phyloP scores from a whole-genome alignment of 92 coral and sea anemone genomes.

The Porites rus region DNA sequence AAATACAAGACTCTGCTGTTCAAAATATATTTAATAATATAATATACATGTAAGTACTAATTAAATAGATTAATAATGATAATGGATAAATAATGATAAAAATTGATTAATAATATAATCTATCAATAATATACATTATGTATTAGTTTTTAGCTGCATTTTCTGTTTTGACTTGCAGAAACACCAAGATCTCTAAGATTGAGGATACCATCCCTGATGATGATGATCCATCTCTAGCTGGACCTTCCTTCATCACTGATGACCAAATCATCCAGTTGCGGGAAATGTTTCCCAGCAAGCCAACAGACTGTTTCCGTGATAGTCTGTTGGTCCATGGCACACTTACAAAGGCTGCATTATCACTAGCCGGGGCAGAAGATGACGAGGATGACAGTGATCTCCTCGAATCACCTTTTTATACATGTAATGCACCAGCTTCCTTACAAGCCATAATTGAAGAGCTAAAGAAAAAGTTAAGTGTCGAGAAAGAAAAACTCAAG shows the following conservation, averaged over 20 bases:
- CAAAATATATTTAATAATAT: neutral
- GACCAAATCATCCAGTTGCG: slow-evolving; percentile 22
- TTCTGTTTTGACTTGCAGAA: slow-evolving; percentile 12
- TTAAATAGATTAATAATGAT: no score
- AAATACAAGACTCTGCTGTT: neutral
- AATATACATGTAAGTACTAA: no score
- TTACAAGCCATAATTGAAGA: slow-evolving; percentile 31
- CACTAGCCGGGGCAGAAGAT: slow-evolving; percentile 24
- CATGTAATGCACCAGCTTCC: slow-evolving; percentile 18
- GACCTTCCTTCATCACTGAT: slow-evolving; percentile 39
- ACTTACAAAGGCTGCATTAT: slow-evolving; percentile 29
- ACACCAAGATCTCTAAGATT: slow-evolving; percentile 20
- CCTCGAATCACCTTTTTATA: slow-evolving; percentile 26
- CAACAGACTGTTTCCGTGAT: slow-evolving; percentile 9
- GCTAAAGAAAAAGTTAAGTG: slow-evolving; percentile 50
- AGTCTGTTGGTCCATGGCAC: slow-evolving; percentile 42
- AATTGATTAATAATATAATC: no score
- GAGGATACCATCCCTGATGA: slow-evolving; percentile 27
- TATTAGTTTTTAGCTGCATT: slow-evolving; percentile 1
- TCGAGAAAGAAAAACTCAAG: slow-evolving; percentile 66
- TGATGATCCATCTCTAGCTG: slow-evolving; percentile 35
- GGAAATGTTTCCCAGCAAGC: slow-evolving; percentile 48
- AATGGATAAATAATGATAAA: no score
- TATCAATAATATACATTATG: no score
- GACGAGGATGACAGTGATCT: slow-evolving; percentile 49